phyloP scores from a whole-genome alignment of 2,113 vertebrate genomes.

The Indri indri region DNA sequence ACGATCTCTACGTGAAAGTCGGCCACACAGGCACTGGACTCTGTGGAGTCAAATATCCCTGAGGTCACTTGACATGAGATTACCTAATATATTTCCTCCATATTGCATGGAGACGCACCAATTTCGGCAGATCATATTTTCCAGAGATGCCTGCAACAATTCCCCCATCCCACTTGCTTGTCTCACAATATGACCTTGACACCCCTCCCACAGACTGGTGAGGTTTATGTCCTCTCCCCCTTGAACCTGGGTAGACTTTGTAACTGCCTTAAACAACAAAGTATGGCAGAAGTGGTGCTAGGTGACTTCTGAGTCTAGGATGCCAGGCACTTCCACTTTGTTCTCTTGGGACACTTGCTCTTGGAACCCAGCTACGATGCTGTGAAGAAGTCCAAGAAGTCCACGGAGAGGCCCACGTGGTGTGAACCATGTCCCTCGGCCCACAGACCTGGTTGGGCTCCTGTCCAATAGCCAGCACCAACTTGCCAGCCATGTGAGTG shows the following conservation, averaged over 20 bases:
- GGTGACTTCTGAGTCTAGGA: neutral
- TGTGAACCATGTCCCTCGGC: neutral
- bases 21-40: neutral
- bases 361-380: neutral
- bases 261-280: neutral
- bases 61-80: neutral
- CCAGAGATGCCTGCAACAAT: neutral
- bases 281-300: neutral
- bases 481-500: neutral
- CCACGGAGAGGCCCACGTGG: rapidly evolving
- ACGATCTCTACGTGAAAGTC: neutral
- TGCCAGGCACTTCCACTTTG: neutral
- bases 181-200: neutral
- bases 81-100: neutral
- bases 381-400: neutral
- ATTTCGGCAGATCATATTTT: neutral
- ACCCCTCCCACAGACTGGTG: neutral
- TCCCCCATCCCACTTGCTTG: too few relatives aligned
- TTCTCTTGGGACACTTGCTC: neutral
- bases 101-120: neutral
- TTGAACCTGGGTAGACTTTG: neutral
- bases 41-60: neutral
- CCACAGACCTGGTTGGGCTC: neutral
- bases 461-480: neutral
- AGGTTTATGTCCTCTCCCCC: neutral